phyloP scores from a whole-genome alignment of 2,888 invertebrate species.

The Aquatica leii region DNA sequence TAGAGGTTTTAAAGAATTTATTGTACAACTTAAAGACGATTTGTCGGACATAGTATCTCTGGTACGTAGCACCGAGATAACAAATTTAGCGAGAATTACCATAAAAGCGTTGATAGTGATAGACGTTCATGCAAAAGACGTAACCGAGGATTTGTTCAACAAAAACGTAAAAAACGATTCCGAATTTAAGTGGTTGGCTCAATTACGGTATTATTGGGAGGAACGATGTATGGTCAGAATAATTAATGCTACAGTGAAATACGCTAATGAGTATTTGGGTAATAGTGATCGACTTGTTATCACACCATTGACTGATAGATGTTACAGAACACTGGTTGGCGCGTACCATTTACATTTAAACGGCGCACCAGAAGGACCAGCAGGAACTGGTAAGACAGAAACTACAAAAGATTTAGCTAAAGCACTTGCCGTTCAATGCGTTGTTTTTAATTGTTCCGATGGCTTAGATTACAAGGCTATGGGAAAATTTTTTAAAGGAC shows the following conservation, averaged over 20 bases:
- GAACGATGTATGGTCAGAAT: conserved; percentile 74
- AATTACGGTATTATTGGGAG: conserved; percentile 80
- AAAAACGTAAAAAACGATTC: conserved; percentile 72
- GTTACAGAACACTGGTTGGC: conserved; percentile 83
- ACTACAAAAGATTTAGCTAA: conserved; percentile 92
- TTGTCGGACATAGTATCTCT: conserved; percentile 78
- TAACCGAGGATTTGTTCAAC: conserved; percentile 71
- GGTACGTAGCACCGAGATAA: conserved; percentile 74
- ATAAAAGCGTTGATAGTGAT: conserved; percentile 84
- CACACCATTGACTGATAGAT: conserved; percentile 79
- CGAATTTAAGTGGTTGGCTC: conserved; percentile 87
- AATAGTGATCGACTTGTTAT: conserved; percentile 80
- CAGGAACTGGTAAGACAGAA: conserved; percentile 90
- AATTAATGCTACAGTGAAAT: conserved; percentile 80
- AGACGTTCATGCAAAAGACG: conserved; percentile 87
- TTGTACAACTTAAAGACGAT: conserved; percentile 67
- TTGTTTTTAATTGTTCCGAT: conserved; percentile 88
- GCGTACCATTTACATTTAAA: conserved; percentile 85
- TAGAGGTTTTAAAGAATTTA: conserved; percentile 62
- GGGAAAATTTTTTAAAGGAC: conserved; percentile 86
- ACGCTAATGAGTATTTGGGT: conserved; percentile 86
- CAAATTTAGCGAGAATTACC: conserved; percentile 76
- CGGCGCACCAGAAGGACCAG: conserved; percentile 84
- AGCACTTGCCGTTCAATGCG: conserved; percentile 89
- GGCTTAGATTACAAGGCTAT: conserved; percentile 86